Base-by-base conservation (phyloP, 2,797 vertebrate genomes). In the Pyrrhura leucotis region DNA sequence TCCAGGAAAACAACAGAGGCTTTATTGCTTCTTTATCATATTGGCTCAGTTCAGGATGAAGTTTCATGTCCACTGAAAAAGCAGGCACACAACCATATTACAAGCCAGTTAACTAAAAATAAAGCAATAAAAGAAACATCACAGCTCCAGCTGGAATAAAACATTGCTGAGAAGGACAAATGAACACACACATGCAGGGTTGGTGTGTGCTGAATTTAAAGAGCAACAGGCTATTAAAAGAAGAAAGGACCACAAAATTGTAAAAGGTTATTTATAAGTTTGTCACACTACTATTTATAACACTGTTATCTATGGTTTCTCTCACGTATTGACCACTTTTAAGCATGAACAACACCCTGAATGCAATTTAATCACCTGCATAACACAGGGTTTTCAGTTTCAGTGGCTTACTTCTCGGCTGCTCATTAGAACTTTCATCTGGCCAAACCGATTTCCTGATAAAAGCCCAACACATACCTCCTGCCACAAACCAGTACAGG, bases 201-300 rank as follows among this genome's bases (percentile, higher is more conserved):
- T 20, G 59, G 31, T 2, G 21, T 21, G 31, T 37, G 44, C 37
- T 84, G 15, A 81, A 68, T 17, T 26, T 62, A 74, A 61, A 93
- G 62, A 63, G 72, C 40, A 94, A 61, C 48, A 71, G 37, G 35
- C 26, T 92, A 77, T 37, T 88, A 72, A 86, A 93, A 91, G 81
- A 19, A 92, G 31, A 85, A 88, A 87, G 62, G 31, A 82, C 16
- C 42, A 73, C 51, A 85, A 69, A 90, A 89, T 51, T 48, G n/a
- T 45, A 61, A 85, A 82, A 71, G 54, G 12, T 40, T 88, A 92
- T 92, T 93, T 88, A 82, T 66, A 91, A 78, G n/a, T 13, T 73
- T 63, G 67, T 93, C 92, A 95, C 29, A 14, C 25, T 66, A 22
- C 71, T 89, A 76, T 73, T 86, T 89, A 56, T 67, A 65, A 65